A percentile compares a stretch with the other conserved stretches of the same genome.
phyloP scores from a whole-genome alignment of 2,888 invertebrate genomes.

The Sericinus montela region DNA sequence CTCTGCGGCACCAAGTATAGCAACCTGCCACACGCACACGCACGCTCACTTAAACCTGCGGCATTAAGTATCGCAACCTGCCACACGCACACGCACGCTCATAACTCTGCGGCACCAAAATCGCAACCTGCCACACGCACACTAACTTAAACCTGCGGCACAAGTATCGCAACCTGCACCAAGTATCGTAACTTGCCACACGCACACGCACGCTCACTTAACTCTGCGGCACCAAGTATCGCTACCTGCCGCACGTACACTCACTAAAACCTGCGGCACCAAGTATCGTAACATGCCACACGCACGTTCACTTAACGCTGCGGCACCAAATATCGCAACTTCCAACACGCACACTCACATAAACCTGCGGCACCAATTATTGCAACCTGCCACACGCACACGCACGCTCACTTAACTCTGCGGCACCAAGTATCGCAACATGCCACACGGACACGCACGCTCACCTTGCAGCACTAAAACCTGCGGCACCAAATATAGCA shows the following conservation, averaged over 20 bases:
- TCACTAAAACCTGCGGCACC: no score
- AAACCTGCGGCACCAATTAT: no score
- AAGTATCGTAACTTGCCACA: slow-evolving; percentile 83
- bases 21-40: slow-evolving; percentile 85
- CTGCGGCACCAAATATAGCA: no score
- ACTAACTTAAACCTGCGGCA: no score
- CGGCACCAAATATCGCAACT: slow-evolving; percentile 81
- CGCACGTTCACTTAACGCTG: no score
- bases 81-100: slow-evolving; percentile 82
- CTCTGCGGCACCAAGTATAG: slow-evolving; percentile 85
- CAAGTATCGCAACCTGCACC: slow-evolving; percentile 82
- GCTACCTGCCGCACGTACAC: slow-evolving; percentile 86
- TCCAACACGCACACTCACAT: slow-evolving; percentile 84
- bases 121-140: slow-evolving; percentile 84
- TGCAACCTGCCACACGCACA: slow-evolving; percentile 85
- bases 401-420: slow-evolving; percentile 78
- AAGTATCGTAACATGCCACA: slow-evolving; percentile 83
- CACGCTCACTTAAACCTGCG: no score
- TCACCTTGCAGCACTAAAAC: slow-evolving; percentile 77
- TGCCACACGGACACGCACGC: slow-evolving; percentile 84
- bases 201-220: slow-evolving; percentile 79
- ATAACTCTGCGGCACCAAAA: no score
- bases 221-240: slow-evolving; percentile 75
- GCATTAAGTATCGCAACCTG: slow-evolving; percentile 83
- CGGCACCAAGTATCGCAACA: slow-evolving; percentile 80